Evolutionary conservation across 2,888 invertebrate species (phyloP), one percentile per base, ranked within the genome.

Genomic region (Macaria liturata): DNA sequence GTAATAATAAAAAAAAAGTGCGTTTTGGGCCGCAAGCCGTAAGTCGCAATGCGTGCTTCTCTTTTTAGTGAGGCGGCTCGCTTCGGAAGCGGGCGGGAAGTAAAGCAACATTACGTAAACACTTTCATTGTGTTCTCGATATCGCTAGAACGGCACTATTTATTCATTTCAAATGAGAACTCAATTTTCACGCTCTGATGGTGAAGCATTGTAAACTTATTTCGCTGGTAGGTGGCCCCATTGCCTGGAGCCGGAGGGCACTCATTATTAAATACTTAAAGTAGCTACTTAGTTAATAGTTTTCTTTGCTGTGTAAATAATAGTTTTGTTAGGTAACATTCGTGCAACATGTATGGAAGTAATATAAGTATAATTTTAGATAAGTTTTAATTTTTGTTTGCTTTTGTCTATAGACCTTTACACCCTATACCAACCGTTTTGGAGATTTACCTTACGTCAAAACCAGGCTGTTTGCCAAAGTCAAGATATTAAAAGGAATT

Each of bases 61-160:
- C 65, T 70, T 72, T 74, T 74, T 75, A 75, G 77, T 70, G 66
- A 74, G 73, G 55, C 59, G 70, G 49, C 56, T 56, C 53, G 42
- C 37, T 62, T 70, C 70, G 70, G 72, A 72, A 72, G 66, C 60
- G 59, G 68, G 49, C 66, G 65, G 77, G 71, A 78, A 75, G 71
- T 72, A 69, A 78, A 75, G 71, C 72, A 69, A 57, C 47, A 62
- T 86, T 84, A 78, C 78, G 76, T 74, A 80, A 83, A 69, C 74
- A 81, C 86, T 86, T 85, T 84, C 86, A 83, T 84, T 84, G 76
- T 81, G 70, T 81, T 80, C 76, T 78, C 74, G 76, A 81, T 84
- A 80, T 75, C 70, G 77, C 70, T 75, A 65, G 66, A 69, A 70
- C 64, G 69, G 65, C 65, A 68, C 60, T 66, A 65, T 69, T 71